phyloP scores from a whole-genome alignment of 1,140 invertebrate species.

The Wiebesia pumilae region DNA sequence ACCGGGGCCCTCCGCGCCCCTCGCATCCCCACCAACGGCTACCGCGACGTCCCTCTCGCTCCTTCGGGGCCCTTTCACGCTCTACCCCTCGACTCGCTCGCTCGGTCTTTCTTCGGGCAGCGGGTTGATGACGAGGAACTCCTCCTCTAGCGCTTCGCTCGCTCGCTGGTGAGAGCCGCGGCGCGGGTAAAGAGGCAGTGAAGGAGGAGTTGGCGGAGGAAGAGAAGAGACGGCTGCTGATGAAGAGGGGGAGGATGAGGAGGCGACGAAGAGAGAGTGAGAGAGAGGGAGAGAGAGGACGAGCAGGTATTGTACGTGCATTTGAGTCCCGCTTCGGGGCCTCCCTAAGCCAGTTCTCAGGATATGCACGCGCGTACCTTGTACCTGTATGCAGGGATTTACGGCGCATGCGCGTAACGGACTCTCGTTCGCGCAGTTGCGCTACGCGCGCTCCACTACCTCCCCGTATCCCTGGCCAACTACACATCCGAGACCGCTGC shows the following conservation, averaged over 20 bases:
- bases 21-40: background rate
- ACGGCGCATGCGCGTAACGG: constrained; percentile 52
- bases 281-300: background rate
- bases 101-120: background rate
- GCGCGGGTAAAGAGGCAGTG: background rate
- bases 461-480: background rate
- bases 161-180: background rate
- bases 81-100: background rate
- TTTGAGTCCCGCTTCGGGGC: constrained; percentile 49
- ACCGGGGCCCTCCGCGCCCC: constrained; percentile 1
- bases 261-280: background rate
- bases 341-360: constrained; percentile 43
- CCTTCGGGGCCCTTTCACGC: background rate
- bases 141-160: background rate
- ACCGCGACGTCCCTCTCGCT: background rate
- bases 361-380: background rate
- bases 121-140: background rate
- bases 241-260: background rate
- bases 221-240: background rate
- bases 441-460: background rate
- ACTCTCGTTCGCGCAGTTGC: constrained; percentile 10
- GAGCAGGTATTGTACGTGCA: background rate
- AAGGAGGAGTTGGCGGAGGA: background rate
- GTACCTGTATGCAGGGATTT: background rate
- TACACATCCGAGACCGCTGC: background rate